Evolutionary conservation across 2,113 vertebrate species (phyloP).

Genomic region (Sebastes schlegelii): DNA sequence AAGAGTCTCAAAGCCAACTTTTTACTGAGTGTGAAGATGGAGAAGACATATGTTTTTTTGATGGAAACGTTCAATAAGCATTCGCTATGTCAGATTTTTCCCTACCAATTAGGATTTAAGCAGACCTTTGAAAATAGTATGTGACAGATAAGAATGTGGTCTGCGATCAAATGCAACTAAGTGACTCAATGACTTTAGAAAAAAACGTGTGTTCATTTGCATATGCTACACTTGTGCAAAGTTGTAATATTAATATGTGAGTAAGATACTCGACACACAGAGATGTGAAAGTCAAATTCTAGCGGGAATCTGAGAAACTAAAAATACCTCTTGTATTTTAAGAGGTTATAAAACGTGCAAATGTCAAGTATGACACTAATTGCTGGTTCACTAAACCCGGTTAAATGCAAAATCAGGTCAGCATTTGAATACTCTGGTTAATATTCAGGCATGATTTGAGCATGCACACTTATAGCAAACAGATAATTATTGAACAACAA

Average conservation of each 20-base stretch:
- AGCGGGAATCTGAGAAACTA: neutral
- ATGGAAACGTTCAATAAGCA: constrained; percentile 18
- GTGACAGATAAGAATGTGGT: neutral
- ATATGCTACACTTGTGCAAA: neutral
- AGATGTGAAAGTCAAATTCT: neutral
- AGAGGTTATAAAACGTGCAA: neutral
- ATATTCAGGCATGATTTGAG: neutral
- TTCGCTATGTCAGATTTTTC: constrained; percentile 4
- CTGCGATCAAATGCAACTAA: neutral
- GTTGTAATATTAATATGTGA: constrained; percentile 18
- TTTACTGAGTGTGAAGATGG: neutral
- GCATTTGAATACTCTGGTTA: neutral
- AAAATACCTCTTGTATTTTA: neutral
- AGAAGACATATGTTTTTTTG: neutral
- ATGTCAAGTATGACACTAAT: constrained; percentile 4
- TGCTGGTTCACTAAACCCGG: neutral
- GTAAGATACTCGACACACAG: neutral
- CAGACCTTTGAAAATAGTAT: constrained; percentile 33
- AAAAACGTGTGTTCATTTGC: constrained; percentile 7
- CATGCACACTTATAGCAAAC: neutral
- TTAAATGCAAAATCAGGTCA: constrained; percentile 17
- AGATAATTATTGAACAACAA: neutral
- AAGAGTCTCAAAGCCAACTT: constrained; percentile 16
- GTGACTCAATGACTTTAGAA: neutral
- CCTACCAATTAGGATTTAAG: constrained; percentile 38